Evolutionary conservation across 1,140 invertebrate genomes (phyloP), one percentile per base, ranked within the genome.

Genomic region (Philotrypesis tridentata): DNA sequence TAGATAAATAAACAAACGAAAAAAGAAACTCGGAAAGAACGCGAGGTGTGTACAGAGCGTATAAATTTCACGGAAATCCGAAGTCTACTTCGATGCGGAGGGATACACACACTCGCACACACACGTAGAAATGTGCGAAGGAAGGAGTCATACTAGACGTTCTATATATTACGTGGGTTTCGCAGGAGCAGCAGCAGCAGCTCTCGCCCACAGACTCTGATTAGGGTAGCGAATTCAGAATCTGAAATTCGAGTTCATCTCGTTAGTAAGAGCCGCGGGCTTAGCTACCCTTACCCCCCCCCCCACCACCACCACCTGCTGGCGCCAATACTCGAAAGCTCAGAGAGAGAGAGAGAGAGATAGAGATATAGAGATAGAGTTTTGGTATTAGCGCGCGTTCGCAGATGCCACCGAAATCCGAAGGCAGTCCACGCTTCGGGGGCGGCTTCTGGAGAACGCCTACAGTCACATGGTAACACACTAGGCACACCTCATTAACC

Each of bases 231-330:
- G 48, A 61, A 79, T 79, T 72, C 76, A 55, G 78, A 79, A 72
- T 79, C 70, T 55, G 60, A 68, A 80, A 80, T 80, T 67, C 61
- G 72, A 74, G 40, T 80, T 80, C 60, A 80, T 75, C 37, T 80
- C 72, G 60, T 80, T 80, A 80, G 79, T 31, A n/a, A 31, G 25
- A 55, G 40, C 65, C 65, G 67, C 40, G 43, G 63, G 75, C 33
- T 48, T 48, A 43, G n/a, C 23, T 33, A 70, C 12, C 67, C 29
- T 33, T 63, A 14, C 23, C 43, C 48, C n/a, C n/a, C n/a, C n/a
- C n/a, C n/a, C n/a, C n/a, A n/a, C n/a, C n/a, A n/a, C n/a, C n/a
- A n/a, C n/a, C n/a, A n/a, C 11, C 48, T 63, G 7, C 25, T 73
- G 43, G 11, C 14, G 29, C 27, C 43, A 23, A n/a, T 25, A 60